Evolutionary conservation across 1,140 invertebrate species (phyloP).

Genomic region (Hormaphis cornu): DNA sequence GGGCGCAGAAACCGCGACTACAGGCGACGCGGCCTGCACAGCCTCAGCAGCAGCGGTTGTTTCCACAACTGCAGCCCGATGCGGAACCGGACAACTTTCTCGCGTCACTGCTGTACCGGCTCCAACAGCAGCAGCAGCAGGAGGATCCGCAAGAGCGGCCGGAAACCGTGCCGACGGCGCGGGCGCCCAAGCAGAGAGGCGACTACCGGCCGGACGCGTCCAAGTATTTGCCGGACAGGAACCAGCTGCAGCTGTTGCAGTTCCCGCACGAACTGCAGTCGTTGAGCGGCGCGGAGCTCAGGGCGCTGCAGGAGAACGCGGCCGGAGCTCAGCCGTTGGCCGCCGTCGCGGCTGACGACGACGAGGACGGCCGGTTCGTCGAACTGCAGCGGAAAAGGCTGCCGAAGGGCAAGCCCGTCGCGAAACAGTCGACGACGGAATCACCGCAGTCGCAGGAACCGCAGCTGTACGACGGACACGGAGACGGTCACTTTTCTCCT

Average conservation of each 20-base stretch:
- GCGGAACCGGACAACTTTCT: conserved; percentile 1
- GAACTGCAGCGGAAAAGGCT: too few relatives aligned
- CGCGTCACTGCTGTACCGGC: neutral
- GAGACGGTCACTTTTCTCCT: conserved; percentile 38
- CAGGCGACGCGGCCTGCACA: neutral
- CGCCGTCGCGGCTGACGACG: conserved; percentile 39
- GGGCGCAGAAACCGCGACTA: too few relatives aligned
- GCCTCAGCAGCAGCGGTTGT: neutral
- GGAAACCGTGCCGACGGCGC: too few relatives aligned
- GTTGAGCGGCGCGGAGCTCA: conserved; percentile 42
- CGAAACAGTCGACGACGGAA: too few relatives aligned
- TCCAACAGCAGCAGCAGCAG: neutral
- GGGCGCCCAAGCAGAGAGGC: neutral
- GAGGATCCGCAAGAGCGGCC: neutral
- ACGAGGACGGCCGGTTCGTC: conserved; percentile 15
- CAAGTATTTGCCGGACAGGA: neutral
- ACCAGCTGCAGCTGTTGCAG: neutral
- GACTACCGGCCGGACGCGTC: neutral
- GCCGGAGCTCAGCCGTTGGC: conserved; percentile 44
- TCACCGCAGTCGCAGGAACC: too few relatives aligned
- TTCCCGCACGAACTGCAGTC: conserved; percentile 33
- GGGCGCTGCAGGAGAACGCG: conserved; percentile 42
- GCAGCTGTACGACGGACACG: too few relatives aligned
- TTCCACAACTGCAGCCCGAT: neutral
- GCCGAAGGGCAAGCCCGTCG: too few relatives aligned